Percentiles rank a stretch among this genome's conserved stretches.
Evolutionary conservation across 1,140 invertebrate species (phyloP).

Genomic region (Arctopsyche grandis): DNA sequence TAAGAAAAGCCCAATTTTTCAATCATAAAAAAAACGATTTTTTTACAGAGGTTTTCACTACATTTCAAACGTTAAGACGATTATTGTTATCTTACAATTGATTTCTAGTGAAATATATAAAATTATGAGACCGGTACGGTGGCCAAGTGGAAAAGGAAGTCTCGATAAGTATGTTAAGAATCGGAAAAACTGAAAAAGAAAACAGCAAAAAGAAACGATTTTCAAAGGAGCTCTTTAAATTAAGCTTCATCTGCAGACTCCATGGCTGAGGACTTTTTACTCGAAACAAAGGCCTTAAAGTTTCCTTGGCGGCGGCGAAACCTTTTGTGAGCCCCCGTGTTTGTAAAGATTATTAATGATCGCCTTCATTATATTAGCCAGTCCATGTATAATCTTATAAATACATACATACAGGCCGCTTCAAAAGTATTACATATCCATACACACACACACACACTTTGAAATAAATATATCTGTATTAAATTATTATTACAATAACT

Average conservation of each 20-base stretch:
- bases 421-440: too few species aligned
- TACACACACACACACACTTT: too few species aligned
- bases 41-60: too few species aligned
- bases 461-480: too few species aligned
- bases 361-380: not conserved
- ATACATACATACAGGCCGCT: too few species aligned
- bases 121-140: not conserved
- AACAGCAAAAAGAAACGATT: constrained; percentile 28
- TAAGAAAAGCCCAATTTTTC: too few species aligned
- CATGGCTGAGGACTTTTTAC: constrained; percentile 10
- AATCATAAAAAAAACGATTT: too few species aligned
- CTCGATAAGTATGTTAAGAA: constrained; percentile 4
- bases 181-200: constrained; percentile 1
- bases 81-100: too few species aligned
- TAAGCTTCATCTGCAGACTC: constrained; percentile 36
- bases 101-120: too few species aligned
- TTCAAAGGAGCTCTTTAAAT: constrained; percentile 38
- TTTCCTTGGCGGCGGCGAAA: constrained; percentile 1
- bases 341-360: constrained; percentile 21
- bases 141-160: not conserved
- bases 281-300: constrained; percentile 16
- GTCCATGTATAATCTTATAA: too few species aligned
- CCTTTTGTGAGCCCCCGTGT: constrained; percentile 6
- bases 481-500: too few species aligned
- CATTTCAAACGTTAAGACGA: too few species aligned